phyloP scores from a whole-genome alignment of 2,888 invertebrate species.

The Mimas tiliae region DNA sequence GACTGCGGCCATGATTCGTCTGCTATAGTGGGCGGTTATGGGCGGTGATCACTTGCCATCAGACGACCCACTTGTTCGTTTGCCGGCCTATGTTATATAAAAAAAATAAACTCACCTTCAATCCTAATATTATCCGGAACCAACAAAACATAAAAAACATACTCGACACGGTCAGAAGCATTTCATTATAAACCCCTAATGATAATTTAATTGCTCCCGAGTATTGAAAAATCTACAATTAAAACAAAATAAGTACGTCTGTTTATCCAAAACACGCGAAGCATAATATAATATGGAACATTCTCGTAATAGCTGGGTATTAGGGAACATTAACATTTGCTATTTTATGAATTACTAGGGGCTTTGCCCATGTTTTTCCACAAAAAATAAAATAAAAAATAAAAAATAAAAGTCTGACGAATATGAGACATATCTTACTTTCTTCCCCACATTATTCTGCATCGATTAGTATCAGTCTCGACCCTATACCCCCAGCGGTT shows the following conservation, averaged over 20 bases:
- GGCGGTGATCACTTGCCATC: too few relatives aligned
- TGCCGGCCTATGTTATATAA: too few relatives aligned
- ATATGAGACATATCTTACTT: too few relatives aligned
- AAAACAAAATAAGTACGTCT: background rate
- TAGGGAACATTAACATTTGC: background rate
- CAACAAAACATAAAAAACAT: background rate
- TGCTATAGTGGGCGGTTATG: too few relatives aligned
- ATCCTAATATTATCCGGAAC: background rate
- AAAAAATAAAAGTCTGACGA: too few relatives aligned
- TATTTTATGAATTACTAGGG: background rate
- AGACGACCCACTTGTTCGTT: too few relatives aligned
- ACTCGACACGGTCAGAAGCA: slow-evolving; percentile 1
- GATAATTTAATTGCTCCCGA: slow-evolving; percentile 46
- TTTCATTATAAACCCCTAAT: slow-evolving; percentile 29
- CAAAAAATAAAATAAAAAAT: too few relatives aligned
- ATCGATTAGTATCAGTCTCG: too few relatives aligned
- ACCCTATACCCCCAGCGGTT: too few relatives aligned
- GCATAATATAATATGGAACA: background rate
- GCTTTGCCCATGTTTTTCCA: too few relatives aligned
- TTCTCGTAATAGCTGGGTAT: slow-evolving; percentile 7
- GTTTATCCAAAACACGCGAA: background rate
- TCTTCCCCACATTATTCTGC: too few relatives aligned
- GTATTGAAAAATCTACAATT: background rate
- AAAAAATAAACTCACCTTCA: background rate
- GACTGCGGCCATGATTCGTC: too few relatives aligned